Evolutionary conservation across 2,113 vertebrate genomes (phyloP).

Genomic region (Tor tambroides): DNA sequence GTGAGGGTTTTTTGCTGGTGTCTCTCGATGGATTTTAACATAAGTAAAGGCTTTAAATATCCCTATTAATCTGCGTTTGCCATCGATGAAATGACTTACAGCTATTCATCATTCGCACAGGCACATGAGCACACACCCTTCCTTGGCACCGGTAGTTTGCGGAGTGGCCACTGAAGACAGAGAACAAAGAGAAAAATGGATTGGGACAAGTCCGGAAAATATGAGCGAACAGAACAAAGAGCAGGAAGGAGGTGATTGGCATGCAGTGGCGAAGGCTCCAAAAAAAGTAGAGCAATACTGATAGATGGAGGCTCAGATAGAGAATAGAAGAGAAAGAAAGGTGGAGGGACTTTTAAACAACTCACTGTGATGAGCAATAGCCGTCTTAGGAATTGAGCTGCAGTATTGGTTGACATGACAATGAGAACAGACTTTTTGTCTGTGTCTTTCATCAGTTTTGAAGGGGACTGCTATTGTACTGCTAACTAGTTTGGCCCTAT

Average conservation of each 20-base stretch:
- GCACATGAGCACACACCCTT: constrained; percentile 9
- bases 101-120: constrained; percentile 14
- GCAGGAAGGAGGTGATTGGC: constrained; percentile 22
- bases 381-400: constrained; percentile 55
- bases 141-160: constrained; percentile 22
- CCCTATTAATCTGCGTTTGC: constrained; percentile 12
- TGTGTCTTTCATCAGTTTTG: background rate
- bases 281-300: background rate
- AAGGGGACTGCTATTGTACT: background rate
- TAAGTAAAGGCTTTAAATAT: constrained; percentile 27
- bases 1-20: background rate
- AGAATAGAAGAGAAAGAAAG: constrained; percentile 42
- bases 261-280: background rate
- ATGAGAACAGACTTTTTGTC: background rate
- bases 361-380: background rate
- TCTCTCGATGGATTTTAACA: constrained; percentile 7
- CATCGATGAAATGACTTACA: constrained; percentile 33
- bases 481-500: background rate
- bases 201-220: constrained; percentile 1
- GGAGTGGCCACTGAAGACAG: constrained; percentile 20
- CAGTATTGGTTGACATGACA: constrained; percentile 54
- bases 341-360: constrained; percentile 10
- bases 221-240: constrained; percentile 33
- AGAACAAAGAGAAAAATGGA: constrained; percentile 32
- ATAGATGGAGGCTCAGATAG: constrained; percentile 45